Evolutionary conservation across 1,140 invertebrate species (phyloP).

Genomic region (Sycobia sp.): DNA sequence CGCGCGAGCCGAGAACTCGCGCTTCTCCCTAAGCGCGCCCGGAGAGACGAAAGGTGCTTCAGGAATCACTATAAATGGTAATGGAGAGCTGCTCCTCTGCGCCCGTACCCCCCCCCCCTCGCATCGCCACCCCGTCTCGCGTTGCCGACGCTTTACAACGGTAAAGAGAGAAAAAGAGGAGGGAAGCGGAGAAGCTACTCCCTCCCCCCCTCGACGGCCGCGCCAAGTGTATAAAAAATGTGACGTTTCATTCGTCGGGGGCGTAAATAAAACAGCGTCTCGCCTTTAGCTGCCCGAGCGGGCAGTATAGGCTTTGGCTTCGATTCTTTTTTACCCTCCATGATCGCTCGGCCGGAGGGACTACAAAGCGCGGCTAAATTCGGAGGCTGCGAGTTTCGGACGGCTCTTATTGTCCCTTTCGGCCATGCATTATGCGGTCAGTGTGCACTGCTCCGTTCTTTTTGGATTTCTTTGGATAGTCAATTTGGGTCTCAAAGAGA

Average conservation of each 20-base stretch:
- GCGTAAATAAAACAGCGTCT: slow-evolving; percentile 56
- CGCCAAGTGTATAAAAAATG: slow-evolving; percentile 49
- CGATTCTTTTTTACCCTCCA: too few species aligned
- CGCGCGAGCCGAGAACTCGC: not conserved
- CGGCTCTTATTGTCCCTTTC: too few species aligned
- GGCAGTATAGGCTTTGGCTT: too few species aligned
- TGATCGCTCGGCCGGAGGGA: too few species aligned
- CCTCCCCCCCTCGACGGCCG: too few species aligned
- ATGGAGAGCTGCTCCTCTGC: slow-evolving; percentile 44
- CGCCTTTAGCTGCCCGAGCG: too few species aligned
- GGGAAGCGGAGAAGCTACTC: slow-evolving; percentile 10
- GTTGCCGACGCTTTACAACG: slow-evolving; percentile 7
- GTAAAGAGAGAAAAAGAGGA: slow-evolving; percentile 20
- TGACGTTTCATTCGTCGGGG: slow-evolving; percentile 47
- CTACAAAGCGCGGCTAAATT: too few species aligned
- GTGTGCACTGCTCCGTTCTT: too few species aligned
- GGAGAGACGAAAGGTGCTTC: slow-evolving; percentile 42
- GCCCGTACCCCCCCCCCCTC: slow-evolving; percentile 35
- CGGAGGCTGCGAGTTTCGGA: too few species aligned
- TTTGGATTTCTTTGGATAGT: too few species aligned
- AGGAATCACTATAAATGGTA: slow-evolving; percentile 61
- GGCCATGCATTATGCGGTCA: too few species aligned
- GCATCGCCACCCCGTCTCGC: slow-evolving; percentile 18
- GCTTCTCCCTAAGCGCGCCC: slow-evolving; percentile 31
- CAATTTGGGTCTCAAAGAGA: too few species aligned